A percentile compares a stretch with the other conserved stretches of the same genome.
phyloP scores from a whole-genome alignment of 2,113 vertebrate species.

The Syrrhaptes paradoxus region DNA sequence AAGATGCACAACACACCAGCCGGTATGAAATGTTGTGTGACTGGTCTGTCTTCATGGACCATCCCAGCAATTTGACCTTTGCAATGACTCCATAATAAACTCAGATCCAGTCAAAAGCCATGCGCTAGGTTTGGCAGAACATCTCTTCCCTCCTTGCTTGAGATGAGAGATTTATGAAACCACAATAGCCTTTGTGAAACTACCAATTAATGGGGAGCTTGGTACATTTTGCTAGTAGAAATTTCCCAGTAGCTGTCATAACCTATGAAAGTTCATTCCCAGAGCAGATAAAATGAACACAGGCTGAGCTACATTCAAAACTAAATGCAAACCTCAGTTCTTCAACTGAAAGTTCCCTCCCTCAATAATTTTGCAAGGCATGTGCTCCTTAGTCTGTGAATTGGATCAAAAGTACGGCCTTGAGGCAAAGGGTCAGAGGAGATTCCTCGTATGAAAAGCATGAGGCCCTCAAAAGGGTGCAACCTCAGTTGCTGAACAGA shows the following conservation, averaged over 20 bases:
- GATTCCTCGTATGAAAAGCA: conserved; percentile 55
- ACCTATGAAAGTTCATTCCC: background rate
- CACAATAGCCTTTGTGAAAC: background rate
- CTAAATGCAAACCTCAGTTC: conserved; percentile 11
- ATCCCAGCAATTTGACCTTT: background rate
- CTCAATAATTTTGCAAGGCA: conserved; percentile 19
- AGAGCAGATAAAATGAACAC: conserved; percentile 3
- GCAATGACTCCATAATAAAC: background rate
- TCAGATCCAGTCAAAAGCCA: background rate
- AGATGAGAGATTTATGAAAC: background rate
- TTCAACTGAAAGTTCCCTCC: conserved; percentile 55
- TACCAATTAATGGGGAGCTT: conserved; percentile 5
- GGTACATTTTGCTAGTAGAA: background rate
- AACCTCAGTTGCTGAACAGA: conserved; percentile 61
- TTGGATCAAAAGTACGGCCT: conserved; percentile 52
- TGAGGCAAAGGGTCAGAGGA: conserved; percentile 56
- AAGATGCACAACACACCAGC: background rate
- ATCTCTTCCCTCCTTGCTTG: background rate
- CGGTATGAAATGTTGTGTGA: background rate
- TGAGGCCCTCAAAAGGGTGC: conserved; percentile 51
- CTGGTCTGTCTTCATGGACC: background rate
- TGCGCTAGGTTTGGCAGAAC: background rate
- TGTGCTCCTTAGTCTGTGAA: conserved; percentile 27
- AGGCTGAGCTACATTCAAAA: background rate
- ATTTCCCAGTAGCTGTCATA: background rate